These are phyloP conservation scores for Hybos culiciformis DNA, from an alignment of 2,888 invertebrate species.

Conservation along the genomic window DNA sequence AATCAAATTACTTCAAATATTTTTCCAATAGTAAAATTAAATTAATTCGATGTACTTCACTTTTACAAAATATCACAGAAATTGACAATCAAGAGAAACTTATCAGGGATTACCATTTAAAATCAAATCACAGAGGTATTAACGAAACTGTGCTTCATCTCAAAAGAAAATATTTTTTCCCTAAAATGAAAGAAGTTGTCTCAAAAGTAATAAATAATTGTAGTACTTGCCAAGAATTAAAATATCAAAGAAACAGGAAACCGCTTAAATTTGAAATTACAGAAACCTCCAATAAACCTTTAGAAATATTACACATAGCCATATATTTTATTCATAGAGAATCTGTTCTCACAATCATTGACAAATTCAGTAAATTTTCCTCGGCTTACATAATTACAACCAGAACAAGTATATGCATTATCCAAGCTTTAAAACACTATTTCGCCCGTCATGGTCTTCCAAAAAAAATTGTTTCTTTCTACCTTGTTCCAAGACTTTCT, in stretches of 20 bases:
- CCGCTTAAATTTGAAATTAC: too few species aligned
- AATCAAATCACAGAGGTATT: constrained; percentile 5
- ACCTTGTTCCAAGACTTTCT: constrained; percentile 13
- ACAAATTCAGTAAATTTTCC: constrained; percentile 15
- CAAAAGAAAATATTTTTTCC: too few species aligned
- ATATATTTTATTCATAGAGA: constrained; percentile 6
- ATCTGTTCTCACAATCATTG: constrained; percentile 12
- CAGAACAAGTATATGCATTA: constrained; percentile 10
- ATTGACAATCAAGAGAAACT: constrained; percentile 4
- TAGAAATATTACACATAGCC: constrained; percentile 9
- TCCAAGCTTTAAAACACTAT: constrained; percentile 10
- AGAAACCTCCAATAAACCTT: constrained; percentile 4
- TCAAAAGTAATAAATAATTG: too few species aligned
- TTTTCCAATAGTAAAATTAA: constrained; percentile 7
- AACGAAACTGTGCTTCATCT: constrained; percentile 3
- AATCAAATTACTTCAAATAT: constrained; percentile 11
- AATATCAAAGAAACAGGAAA: constrained; percentile 1
- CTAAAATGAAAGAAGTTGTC: too few species aligned
- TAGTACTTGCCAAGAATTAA: constrained; percentile 1
- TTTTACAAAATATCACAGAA: constrained; percentile 2
- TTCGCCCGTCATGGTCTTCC: constrained; percentile 11
- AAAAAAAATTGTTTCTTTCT: constrained; percentile 10
- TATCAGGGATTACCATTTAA: constrained; percentile 6
- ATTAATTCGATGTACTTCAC: background rate
- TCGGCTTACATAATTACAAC: constrained; percentile 9